Evolutionary conservation across 1,140 invertebrate genomes (phyloP), one percentile per base, ranked within the genome.

Genomic region (Atta colombica): DNA sequence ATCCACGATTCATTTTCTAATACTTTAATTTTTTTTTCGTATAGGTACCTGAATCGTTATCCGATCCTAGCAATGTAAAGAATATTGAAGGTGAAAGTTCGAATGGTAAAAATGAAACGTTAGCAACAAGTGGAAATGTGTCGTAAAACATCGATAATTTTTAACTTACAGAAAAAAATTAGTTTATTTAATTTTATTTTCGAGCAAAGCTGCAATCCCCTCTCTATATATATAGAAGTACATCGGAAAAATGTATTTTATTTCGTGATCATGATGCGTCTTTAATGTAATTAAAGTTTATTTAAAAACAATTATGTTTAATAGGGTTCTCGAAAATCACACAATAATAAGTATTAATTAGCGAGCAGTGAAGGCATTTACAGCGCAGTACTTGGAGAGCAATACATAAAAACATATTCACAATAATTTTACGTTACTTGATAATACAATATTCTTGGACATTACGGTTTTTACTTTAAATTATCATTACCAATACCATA

Each of bases 121-220:
- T 78, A 51, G 8, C 69, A 25, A 21, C 60, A 8, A 65, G 25
- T 39, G 16, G 28, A 21, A 85, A 77, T 58, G 21, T 66, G n/a
- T 25, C 61, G n/a, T 89, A 35, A 86, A 18, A 49, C n/a, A 35
- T 49, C 14, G 51, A 49, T 45, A 12, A 69, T 51, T 69, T 35
- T 89, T 66, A 28, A 65, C 18, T 58, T 12, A 28, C 31, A 45
- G 31, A 58, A 6, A 25, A 10, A 53, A 66, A 39, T 69, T 69
- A 61, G 5, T 72, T 68, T 49, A 60, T 31, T 31, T 31, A 5
- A 31, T 31, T 88, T 89, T 89, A 63, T 53, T 1, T 82, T 88
- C 53, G 6, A n/a, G 7, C 66, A 65, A 51, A 78, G 1, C 8
- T 66, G 1, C 8, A 66, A 66, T 39, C n/a, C n/a, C 0, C 7